Conservation (phyloP, 64 coral and sea anemone species). For the Catalaphyllia jardinei region DNA sequence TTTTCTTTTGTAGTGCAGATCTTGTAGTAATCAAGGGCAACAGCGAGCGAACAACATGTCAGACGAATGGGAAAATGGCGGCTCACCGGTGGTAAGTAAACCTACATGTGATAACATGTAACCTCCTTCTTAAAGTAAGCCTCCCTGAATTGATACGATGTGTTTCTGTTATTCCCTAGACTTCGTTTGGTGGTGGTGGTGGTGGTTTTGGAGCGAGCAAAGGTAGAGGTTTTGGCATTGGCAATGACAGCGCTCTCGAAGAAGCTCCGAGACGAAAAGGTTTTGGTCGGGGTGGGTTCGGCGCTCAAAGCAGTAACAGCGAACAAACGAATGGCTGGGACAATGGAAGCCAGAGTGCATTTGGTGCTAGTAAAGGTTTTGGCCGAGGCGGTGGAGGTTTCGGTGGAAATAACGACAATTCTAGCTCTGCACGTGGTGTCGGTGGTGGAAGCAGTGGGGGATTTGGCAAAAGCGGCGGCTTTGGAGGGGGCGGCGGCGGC, state of each 20-base stretch:
- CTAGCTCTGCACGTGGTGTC: conserved; percentile 38
- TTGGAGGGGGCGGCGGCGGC: conserved; percentile 8
- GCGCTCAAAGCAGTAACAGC: not conserved
- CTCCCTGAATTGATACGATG: not conserved
- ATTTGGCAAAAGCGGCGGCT: conserved; percentile 33
- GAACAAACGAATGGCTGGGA: conserved; percentile 37
- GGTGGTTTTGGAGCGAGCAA: conserved; percentile 52
- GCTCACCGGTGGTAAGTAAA: conserved; percentile 4
- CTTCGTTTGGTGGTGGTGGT: conserved; percentile 15
- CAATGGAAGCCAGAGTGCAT: conserved; percentile 31
- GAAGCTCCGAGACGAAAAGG: conserved; percentile 37
- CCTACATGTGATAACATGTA: not conserved
- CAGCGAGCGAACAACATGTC: conserved; percentile 29
- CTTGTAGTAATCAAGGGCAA: not conserved
- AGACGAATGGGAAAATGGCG: conserved; percentile 68
- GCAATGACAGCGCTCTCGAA: not conserved
- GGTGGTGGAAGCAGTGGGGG: conserved; percentile 42
- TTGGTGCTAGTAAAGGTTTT: conserved; percentile 43
- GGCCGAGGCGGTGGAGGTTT: conserved; percentile 48
- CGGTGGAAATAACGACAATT: conserved; percentile 20
- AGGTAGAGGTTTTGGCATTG: not conserved
- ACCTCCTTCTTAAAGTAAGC: not conserved
- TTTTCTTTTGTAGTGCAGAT: not conserved
- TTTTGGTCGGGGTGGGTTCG: conserved; percentile 34
- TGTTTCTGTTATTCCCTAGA: not conserved